phyloP scores from a whole-genome alignment of 2,888 invertebrate genomes.

The Andrena hattorfiana region DNA sequence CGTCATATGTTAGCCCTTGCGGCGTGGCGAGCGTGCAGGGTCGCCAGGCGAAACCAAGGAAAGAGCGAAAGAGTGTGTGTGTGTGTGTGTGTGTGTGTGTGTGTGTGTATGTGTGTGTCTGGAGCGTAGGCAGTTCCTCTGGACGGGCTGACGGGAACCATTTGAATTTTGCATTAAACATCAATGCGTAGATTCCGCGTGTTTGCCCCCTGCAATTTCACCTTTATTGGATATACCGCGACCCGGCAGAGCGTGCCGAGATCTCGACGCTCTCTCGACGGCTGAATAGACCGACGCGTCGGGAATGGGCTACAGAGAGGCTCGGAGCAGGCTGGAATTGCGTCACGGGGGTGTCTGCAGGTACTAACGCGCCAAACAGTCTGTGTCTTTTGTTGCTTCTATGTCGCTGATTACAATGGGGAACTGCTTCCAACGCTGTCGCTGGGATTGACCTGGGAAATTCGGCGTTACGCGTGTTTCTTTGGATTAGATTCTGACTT shows the following conservation, averaged over 20 bases:
- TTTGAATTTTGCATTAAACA: constrained; percentile 84
- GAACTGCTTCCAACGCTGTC: background rate
- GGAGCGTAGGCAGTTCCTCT: constrained; percentile 29
- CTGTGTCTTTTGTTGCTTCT: constrained; percentile 10
- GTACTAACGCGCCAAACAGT: constrained; percentile 14
- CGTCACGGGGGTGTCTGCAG: background rate
- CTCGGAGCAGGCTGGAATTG: constrained; percentile 1
- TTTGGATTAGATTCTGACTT: background rate
- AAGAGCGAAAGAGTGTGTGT: constrained; percentile 27
- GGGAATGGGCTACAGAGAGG: background rate
- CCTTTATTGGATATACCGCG: constrained; percentile 78
- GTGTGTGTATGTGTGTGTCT: too few species aligned
- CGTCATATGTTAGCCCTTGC: constrained; percentile 78
- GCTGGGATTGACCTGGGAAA: background rate
- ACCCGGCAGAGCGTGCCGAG: constrained; percentile 27
- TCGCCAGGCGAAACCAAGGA: constrained; percentile 31
- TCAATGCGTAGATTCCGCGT: constrained; percentile 77
- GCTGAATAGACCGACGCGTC: constrained; percentile 13
- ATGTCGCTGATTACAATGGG: background rate
- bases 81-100: background rate
- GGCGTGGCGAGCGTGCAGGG: constrained; percentile 33
- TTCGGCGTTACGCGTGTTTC: constrained; percentile 1
- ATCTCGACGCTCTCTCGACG: constrained; percentile 22
- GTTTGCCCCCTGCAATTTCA: constrained; percentile 78
- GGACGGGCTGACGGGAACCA: constrained; percentile 67